A percentile compares a stretch with the other conserved stretches of the same genome.
Evolutionary conservation across 2,888 invertebrate genomes (phyloP).

Genomic region (Phengaris arion): DNA sequence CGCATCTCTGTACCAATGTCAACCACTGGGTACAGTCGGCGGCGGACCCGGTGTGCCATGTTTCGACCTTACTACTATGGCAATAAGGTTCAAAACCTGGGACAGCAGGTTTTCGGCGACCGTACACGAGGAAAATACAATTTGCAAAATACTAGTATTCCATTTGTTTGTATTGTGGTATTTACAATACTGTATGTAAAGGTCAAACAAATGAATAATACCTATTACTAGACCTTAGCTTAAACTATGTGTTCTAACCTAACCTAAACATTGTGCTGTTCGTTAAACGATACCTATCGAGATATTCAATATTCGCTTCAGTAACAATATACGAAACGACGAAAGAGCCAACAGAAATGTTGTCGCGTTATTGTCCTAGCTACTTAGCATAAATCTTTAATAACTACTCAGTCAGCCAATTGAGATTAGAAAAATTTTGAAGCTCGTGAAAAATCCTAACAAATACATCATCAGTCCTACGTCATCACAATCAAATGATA

Average conservation of each 20-base stretch:
- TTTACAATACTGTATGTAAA: background rate
- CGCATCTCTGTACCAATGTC: conserved; percentile 15
- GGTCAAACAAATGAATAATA: background rate
- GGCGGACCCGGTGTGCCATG: background rate
- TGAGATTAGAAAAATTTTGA: background rate
- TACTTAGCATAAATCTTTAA: background rate
- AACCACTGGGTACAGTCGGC: background rate
- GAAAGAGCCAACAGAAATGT: background rate
- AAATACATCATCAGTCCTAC: background rate
- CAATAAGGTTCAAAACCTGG: background rate
- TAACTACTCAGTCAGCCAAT: conserved; percentile 10
- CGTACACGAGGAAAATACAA: background rate
- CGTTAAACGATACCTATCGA: background rate
- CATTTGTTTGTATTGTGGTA: background rate
- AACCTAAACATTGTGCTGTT: background rate
- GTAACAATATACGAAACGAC: background rate
- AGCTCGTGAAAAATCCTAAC: background rate
- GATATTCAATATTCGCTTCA: background rate
- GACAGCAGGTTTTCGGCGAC: background rate
- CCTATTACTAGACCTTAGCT: background rate
- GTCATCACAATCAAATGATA: background rate
- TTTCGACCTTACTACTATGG: background rate
- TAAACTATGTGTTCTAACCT: background rate
- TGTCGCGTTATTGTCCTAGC: background rate
- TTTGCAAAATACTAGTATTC: background rate